These are phyloP conservation scores for Salvelinus namaycush DNA, from an alignment of 2,113 vertebrate genomes.

Conservation along the genomic window DNA sequence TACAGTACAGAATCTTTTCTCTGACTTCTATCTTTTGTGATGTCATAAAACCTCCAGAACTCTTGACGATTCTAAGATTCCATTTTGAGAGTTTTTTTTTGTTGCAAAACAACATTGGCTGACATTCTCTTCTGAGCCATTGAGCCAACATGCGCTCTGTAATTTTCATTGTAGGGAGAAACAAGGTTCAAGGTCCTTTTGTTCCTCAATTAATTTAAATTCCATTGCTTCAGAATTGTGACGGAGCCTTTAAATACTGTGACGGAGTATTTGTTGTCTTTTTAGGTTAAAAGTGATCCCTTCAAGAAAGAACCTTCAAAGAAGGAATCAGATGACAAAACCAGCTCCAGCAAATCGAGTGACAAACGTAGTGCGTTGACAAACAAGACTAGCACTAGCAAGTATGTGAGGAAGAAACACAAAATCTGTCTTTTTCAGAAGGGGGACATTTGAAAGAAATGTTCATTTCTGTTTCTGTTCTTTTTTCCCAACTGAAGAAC, in stretches of 20 bases:
- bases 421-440: not conserved
- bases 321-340: conserved; percentile 91
- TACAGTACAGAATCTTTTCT: too few relatives aligned
- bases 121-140: not conserved
- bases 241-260: too few relatives aligned
- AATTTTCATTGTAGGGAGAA: not conserved
- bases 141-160: not conserved
- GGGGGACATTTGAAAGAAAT: not conserved
- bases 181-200: not conserved
- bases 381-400: conserved; percentile 72
- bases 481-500: conserved; percentile 67
- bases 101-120: not conserved
- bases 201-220: too few relatives aligned
- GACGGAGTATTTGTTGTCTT: not conserved
- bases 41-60: not conserved
- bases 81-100: not conserved
- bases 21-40: not conserved
- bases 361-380: conserved; percentile 81
- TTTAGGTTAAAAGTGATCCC: conserved; percentile 91
- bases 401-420: conserved; percentile 59
- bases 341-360: conserved; percentile 76
- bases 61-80: not conserved
- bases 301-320: conserved; percentile 93
- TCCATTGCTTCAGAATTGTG: too few relatives aligned
- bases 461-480: not conserved